Percentiles rank a stretch among this genome's conserved stretches.
These are phyloP conservation scores for Sinhomidia bicolor DNA, from an alignment of 2,888 invertebrate genomes.

Conservation along the genomic window DNA sequence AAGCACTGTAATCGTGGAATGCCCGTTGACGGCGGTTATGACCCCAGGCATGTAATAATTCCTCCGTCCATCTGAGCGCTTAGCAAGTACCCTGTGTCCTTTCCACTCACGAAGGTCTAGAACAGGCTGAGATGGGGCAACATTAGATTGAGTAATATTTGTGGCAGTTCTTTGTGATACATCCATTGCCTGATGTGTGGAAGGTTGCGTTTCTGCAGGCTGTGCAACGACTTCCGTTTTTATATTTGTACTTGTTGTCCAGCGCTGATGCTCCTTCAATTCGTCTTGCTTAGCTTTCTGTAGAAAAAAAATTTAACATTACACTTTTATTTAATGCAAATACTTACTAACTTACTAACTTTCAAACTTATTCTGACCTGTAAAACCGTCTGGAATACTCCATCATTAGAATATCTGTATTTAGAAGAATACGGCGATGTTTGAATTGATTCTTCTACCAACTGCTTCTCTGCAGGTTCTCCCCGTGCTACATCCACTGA, in stretches of 20 bases:
- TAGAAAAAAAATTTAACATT: too few relatives aligned
- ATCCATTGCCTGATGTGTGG: conserved; percentile 48
- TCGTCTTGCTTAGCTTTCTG: conserved; percentile 69
- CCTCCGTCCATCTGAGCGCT: conserved; percentile 84
- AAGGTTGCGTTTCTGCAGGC: conserved; percentile 23
- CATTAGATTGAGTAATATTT: conserved; percentile 61
- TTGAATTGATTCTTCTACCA: conserved; percentile 65
- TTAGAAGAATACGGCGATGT: conserved; percentile 72
- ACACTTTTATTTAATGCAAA: neutral
- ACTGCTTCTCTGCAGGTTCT: conserved; percentile 61
- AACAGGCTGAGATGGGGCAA: conserved; percentile 66
- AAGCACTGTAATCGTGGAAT: conserved; percentile 77
- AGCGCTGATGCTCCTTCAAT: conserved; percentile 59
- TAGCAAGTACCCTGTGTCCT: conserved; percentile 95
- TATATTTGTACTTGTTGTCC: conserved; percentile 75
- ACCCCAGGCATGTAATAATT: conserved; percentile 93
- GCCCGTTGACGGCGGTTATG: conserved; percentile 84
- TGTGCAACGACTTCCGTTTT: conserved; percentile 45
- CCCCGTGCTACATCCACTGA: conserved; percentile 74
- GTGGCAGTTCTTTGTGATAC: conserved; percentile 67
- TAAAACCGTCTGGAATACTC: conserved; percentile 76
- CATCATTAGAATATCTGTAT: conserved; percentile 61
- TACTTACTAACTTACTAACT: neutral
- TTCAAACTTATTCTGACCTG: conserved; percentile 72
- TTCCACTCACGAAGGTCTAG: conserved; percentile 96